Conservation (phyloP, 2,113 vertebrate species). For the Rostratula benghalensis region DNA sequence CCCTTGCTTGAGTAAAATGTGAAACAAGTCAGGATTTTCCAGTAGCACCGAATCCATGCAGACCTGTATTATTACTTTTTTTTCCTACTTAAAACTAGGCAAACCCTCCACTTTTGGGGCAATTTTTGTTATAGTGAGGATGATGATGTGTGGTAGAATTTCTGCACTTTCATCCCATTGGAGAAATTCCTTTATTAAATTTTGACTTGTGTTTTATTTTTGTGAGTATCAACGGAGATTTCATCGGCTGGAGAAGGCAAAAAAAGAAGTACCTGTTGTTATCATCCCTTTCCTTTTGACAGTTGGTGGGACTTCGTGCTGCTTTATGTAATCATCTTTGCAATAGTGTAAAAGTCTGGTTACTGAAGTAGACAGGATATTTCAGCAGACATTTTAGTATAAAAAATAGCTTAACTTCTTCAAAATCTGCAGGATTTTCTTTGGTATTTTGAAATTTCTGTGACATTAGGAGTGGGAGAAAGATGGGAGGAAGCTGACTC, state of each 20-base stretch:
- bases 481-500: accelerated
- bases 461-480: not conserved
- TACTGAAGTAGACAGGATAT: not conserved
- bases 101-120: not conserved
- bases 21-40: not conserved
- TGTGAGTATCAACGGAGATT: not conserved
- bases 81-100: not conserved
- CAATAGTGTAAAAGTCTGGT: not conserved
- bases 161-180: not conserved
- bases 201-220: not conserved
- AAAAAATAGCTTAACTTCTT: not conserved
- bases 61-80: accelerated
- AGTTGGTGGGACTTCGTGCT: not conserved
- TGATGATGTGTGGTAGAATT: not conserved
- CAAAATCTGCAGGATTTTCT: not conserved
- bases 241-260: not conserved
- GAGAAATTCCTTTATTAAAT: not conserved
- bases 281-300: not conserved
- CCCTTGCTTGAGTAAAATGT: not conserved
- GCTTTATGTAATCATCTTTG: not conserved
- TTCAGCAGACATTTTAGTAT: not conserved
- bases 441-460: not conserved
- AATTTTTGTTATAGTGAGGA: not conserved
- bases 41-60: not conserved
- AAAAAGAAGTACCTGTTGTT: not conserved